These are phyloP conservation scores for Solenopsis fugax DNA, from an alignment of 1,140 invertebrate genomes.

Conservation along the genomic window DNA sequence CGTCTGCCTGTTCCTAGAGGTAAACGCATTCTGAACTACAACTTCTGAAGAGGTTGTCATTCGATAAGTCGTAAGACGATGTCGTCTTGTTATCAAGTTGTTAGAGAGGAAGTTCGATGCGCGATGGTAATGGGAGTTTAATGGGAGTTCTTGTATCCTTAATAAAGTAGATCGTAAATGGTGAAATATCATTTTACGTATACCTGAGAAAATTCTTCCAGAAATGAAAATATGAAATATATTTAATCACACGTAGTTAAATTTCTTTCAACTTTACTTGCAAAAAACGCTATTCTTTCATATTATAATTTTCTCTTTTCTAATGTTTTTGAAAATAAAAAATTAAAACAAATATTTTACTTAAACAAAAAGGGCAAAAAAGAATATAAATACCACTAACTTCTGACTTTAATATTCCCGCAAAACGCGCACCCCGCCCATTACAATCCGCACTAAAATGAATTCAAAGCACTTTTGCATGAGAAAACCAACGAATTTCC, in stretches of 20 bases:
- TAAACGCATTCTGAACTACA: background rate
- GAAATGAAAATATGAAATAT: background rate
- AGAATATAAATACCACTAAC: slow-evolving; percentile 25
- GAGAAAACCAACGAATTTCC: slow-evolving; percentile 53
- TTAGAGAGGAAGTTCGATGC: background rate
- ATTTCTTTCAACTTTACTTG: background rate
- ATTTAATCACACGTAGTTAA: background rate
- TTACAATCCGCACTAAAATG: slow-evolving; percentile 32
- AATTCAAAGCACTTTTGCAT: slow-evolving; percentile 33
- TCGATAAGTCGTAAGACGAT: background rate
- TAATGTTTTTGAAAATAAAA: background rate
- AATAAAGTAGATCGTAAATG: slow-evolving; percentile 20
- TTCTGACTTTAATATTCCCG: slow-evolving; percentile 18
- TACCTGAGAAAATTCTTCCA: background rate
- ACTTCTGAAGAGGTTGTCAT: background rate
- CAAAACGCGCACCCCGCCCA: background rate
- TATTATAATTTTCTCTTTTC: background rate
- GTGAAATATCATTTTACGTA: background rate
- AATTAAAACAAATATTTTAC: background rate
- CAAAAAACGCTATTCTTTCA: background rate
- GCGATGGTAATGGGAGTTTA: background rate
- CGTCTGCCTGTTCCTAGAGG: slow-evolving; percentile 89
- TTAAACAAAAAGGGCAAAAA: background rate
- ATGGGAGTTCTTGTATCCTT: background rate
- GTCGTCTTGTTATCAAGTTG: background rate